Evolutionary conservation across 37 sponge, comb jelly and placozoan genomes (phyloP), one percentile per base, ranked within the genome.

Genomic region (Chondrilla cf. caribensis): DNA sequence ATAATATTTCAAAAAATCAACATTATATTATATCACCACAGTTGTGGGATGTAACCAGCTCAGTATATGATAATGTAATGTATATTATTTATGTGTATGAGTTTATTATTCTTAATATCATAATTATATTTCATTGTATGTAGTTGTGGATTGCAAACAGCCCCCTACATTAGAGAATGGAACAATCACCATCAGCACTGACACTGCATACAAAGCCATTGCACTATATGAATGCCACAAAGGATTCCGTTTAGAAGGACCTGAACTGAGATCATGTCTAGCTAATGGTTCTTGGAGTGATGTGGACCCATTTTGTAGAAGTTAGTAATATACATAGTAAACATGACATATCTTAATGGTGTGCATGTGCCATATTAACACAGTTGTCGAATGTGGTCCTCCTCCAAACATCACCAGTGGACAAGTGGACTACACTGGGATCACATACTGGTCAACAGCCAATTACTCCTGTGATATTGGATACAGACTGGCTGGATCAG

Each of bases 401-500:
- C 76, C 76, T 21, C 44, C 76, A 43, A 39, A 6, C n/a, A 4
- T 73, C 25, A 14, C 43, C 41, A 73, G 40, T 40, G 76, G 76
- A 39, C 8, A n/a, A 37, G 25, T 5, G 21, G 14, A 0, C 0
- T 43, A 18, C 43, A 73, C 25, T 36, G 44, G 25, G 2, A 73
- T 22, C 8, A 73, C 76, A 73, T 73, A 73, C 44, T 43, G 18
- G 76, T 73, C 76, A n/a, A 24, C 25, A n/a, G 76, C 76, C 42
- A 73, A 5, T 21, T 73, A 73, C 76, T 43, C 76, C 3, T 73
- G 76, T 38, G 42, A 73, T 19, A 24, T 15, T 73, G 76, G 76
- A 43, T 73, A 73, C 25, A 73, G 35, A 8, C 68, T 67, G 35
- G 35, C 17, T 26, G 68, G 68, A 31, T 33, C 68, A 6, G 35